Evolutionary conservation across 2,797 vertebrate genomes (phyloP), one percentile per base, ranked within the genome.

Genomic region (Microchirus variegatus): DNA sequence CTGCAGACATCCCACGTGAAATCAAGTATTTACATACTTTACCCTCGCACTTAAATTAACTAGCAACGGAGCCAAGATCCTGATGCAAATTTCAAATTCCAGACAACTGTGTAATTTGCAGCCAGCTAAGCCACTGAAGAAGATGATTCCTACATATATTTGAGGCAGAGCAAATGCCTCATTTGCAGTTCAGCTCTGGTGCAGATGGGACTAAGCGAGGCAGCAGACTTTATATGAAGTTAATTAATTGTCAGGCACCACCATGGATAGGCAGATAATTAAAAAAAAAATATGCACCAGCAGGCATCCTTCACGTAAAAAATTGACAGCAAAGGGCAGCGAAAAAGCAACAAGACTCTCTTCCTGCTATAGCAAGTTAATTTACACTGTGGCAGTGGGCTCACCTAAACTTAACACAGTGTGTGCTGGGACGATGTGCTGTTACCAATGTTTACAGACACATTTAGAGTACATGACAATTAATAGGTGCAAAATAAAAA

Each of bases 291-390:
- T 3, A 31, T 59, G 51, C 63, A 46, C 62, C 35, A 61, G 57
- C n/a, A 31, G 74, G 17, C 10, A 68, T 57, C 46, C 49, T 75
- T 41, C 44, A 43, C 53, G 74, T 66, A 65, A 53, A 74, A 67
- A 72, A 72, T 44, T 19, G 45, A 26, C 45, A 56, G 41, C 54
- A 53, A 67, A 67, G 51, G 54, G 38, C 44, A 56, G 60, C 53
- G 70, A 82, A 77, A 77, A 79, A 73, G 77, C 81, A 76, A 51
- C 0, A 17, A 52, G 50, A 41, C 48, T 58, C n/a, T 59, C 35
- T 57, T 78, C 47, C 59, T 52, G 36, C n/a, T 40, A n/a, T n/a
- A 63, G 62, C 40, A 35, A 0, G 47, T 22, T 76, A 57, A 73
- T 83, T 77, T 61, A 66, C 58, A 67, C 19, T 59, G 44, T n/a